Conservation (phyloP, 2,888 invertebrate genomes). For the Tetragonula carbonaria region DNA sequence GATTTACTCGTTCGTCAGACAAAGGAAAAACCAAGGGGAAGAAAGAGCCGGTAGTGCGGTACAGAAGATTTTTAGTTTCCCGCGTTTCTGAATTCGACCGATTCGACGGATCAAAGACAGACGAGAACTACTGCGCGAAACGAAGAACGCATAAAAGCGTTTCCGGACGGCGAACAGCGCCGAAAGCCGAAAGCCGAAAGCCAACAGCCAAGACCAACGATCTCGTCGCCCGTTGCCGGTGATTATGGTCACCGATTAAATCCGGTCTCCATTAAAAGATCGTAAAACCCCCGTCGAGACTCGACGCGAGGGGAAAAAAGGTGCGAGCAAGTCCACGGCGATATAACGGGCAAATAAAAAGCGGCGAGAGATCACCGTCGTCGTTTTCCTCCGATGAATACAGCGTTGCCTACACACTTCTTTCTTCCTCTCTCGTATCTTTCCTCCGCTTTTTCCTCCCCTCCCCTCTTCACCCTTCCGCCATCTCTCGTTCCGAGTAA, state of each 20-base stretch:
- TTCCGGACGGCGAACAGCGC: not conserved
- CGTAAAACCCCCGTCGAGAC: constrained; percentile 69
- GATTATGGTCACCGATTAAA: constrained; percentile 72
- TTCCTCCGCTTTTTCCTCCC: too few relatives aligned
- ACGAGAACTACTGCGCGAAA: not conserved
- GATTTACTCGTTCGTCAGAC: too few relatives aligned
- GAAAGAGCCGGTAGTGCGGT: not conserved
- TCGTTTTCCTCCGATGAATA: not conserved
- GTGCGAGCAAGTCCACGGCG: constrained; percentile 49
- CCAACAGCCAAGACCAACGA: constrained; percentile 47
- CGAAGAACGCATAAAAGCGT: not conserved
- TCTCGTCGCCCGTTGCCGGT: constrained; percentile 49
- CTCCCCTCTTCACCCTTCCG: too few relatives aligned
- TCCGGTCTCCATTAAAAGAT: constrained; percentile 76
- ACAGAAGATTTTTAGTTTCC: too few relatives aligned
- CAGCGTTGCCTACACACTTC: not conserved
- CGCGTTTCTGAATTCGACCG: not conserved
- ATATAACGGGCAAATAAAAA: constrained; percentile 46
- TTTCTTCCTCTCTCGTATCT: not conserved
- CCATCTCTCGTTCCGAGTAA: not conserved
- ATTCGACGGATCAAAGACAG: not conserved
- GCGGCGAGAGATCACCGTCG: constrained; percentile 24
- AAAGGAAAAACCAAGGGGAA: not conserved
- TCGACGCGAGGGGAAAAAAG: constrained; percentile 15
- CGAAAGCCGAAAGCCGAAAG: constrained; percentile 18